Conservation (phyloP, 2,888 invertebrate genomes). For the Pristionchus japonicus region DNA sequence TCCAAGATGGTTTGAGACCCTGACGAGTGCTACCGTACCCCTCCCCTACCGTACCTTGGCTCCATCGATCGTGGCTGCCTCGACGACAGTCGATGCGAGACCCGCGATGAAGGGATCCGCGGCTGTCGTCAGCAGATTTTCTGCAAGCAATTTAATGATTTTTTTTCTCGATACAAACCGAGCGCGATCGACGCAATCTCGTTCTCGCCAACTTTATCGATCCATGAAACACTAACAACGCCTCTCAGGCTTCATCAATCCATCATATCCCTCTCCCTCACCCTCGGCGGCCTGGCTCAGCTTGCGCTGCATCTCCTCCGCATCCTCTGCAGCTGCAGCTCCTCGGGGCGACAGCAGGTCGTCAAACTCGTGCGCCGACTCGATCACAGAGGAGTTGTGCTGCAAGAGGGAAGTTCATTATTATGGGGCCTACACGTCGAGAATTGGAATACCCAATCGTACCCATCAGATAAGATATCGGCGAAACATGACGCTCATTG, state of each 20-base stretch:
- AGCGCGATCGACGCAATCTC: not conserved
- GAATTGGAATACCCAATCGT: too few species aligned
- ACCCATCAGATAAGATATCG: not conserved
- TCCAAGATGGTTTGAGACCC: too few species aligned
- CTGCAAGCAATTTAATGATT: not conserved
- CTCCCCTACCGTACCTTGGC: slow-evolving; percentile 37
- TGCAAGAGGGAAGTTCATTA: too few species aligned
- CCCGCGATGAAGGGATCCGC: slow-evolving; percentile 46
- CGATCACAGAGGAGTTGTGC: not conserved
- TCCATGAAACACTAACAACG: not conserved
- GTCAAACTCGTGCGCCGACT: slow-evolving; percentile 21
- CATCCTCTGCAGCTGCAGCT: not conserved
- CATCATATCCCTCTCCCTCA: slow-evolving; percentile 1
- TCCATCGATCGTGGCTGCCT: slow-evolving; percentile 44
- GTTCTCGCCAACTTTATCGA: not conserved
- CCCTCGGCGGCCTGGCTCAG: slow-evolving; percentile 17
- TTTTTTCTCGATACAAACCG: too few species aligned
- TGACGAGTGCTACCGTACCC: not conserved
- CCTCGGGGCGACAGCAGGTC: not conserved
- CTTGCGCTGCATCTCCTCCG: not conserved
- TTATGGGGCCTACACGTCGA: too few species aligned
- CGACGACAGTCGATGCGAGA: slow-evolving; percentile 46
- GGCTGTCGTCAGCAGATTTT: slow-evolving; percentile 6
- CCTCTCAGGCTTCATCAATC: not conserved
- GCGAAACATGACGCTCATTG: too few species aligned